Base-by-base conservation (phyloP, 2,113 vertebrate species). In the Epinephelus moara region DNA sequence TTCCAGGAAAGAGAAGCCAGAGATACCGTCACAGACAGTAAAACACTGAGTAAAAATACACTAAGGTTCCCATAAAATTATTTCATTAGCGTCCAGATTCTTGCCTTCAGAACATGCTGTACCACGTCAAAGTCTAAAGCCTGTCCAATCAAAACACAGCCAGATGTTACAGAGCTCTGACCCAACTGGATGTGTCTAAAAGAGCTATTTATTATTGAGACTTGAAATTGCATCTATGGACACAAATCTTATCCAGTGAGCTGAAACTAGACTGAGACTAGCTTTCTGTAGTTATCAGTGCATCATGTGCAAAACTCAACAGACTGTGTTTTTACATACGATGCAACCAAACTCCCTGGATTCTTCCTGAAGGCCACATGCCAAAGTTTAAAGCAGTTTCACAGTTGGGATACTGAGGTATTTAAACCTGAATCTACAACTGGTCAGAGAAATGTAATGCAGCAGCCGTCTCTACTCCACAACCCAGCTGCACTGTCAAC, bases 111-210 rank as follows among this genome's bases (percentile, higher is more conserved):
- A 85, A 90, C 78, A 78, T 70, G 49, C 79, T 77, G 77, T 81
- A 84, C 88, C 86, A 88, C 45, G 70, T 85, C 68, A 80, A 90
- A 81, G 80, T 73, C 68, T 72, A n/a, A 33, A 72, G 71, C 21
- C 74, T 17, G 47, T 90, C 90, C 90, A 91, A 89, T 92, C 84
- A 91, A 92, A 95, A 94, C 93, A 95, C 76, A 69, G 72, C 87
- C 92, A 93, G 91, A 93, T 91, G 91, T 91, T 87, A 68, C 59
- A 73, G 61, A 67, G 52, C 70, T 81, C 67, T 60, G 78, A 70
- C n/a, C 66, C 42, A 82, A 88, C 23, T 73, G 56, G 42, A 79
- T 42, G 49, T 59, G 37, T 57, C 74, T 37, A 71, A 70, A 77
- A 67, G n/a, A 57, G 19, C 6, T 1, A 75, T 80, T 68, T 56